Percentiles rank a stretch among this genome's conserved stretches.
Conservation (phyloP, 2,113 vertebrate genomes). For the Antechinus flavipes region DNA sequence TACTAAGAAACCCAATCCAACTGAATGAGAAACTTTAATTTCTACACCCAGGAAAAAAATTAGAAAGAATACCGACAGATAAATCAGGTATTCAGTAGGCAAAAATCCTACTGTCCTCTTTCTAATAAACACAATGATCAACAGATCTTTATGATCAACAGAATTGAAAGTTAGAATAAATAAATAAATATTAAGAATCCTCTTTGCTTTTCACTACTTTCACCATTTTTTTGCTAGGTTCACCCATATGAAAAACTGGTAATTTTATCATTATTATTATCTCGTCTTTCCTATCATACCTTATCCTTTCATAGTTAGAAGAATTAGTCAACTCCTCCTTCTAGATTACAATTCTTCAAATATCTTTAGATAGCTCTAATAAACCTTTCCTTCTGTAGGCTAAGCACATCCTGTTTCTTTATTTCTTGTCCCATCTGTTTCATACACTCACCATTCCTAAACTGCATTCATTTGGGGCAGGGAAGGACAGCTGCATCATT, state of each 20-base stretch:
- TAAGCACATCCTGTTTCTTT: not conserved
- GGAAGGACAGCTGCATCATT: not conserved
- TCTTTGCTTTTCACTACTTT: not conserved
- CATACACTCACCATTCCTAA: not conserved
- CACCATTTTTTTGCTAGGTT: not conserved
- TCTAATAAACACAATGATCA: not conserved
- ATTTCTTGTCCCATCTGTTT: not conserved
- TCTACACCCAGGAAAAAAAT: not conserved
- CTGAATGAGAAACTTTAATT: not conserved
- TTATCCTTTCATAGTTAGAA: not conserved
- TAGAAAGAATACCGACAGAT: not conserved
- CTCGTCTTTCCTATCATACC: not conserved
- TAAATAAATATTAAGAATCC: not conserved
- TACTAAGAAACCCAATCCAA: constrained; percentile 7
- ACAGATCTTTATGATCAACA: not conserved
- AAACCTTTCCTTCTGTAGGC: not conserved
- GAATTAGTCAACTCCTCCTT: not conserved
- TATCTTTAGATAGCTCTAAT: not conserved
- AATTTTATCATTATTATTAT: not conserved
- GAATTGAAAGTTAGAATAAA: not conserved
- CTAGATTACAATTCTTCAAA: not conserved
- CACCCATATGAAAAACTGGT: not conserved
- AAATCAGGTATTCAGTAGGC: not conserved
- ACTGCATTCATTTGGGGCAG: not conserved
- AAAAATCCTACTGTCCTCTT: not conserved